Conservation (phyloP, 2,113 vertebrate species). For the Cyanoliseus patagonus region DNA sequence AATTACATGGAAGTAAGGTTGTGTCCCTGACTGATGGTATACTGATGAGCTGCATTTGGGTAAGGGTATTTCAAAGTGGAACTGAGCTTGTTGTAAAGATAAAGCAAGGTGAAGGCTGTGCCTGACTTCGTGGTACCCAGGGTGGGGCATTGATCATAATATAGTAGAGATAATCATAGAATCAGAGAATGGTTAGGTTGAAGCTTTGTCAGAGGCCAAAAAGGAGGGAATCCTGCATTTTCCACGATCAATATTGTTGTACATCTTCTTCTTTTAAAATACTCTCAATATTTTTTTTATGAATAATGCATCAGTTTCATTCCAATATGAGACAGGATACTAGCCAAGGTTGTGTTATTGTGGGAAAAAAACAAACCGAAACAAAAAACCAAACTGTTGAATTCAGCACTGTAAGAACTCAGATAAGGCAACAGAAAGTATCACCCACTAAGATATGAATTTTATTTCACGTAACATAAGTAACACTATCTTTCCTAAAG, state of each 20-base stretch:
- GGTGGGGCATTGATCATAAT: neutral
- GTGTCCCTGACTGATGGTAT: neutral
- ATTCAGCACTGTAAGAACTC: neutral
- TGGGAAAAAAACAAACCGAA: rapidly evolving
- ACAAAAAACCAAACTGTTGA: neutral
- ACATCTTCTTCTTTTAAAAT: neutral
- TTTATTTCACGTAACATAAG: neutral
- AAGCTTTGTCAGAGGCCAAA: neutral
- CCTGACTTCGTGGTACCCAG: neutral
- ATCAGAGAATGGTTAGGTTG: neutral
- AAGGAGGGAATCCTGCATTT: neutral
- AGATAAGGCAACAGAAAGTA: neutral
- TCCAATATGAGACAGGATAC: neutral
- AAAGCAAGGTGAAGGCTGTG: neutral
- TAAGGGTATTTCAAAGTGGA: neutral
- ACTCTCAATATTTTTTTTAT: neutral
- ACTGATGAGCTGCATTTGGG: neutral
- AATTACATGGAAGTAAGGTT: neutral
- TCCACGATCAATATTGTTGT: neutral
- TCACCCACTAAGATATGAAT: neutral
- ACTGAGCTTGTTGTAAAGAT: neutral
- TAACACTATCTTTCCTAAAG: neutral
- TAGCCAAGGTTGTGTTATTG: neutral
- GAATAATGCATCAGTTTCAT: neutral
- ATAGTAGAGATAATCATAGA: neutral